Percentiles rank a stretch among this genome's conserved stretches.
Evolutionary conservation across 2,797 vertebrate genomes (phyloP).

Genomic region (Etheostoma perlongum): DNA sequence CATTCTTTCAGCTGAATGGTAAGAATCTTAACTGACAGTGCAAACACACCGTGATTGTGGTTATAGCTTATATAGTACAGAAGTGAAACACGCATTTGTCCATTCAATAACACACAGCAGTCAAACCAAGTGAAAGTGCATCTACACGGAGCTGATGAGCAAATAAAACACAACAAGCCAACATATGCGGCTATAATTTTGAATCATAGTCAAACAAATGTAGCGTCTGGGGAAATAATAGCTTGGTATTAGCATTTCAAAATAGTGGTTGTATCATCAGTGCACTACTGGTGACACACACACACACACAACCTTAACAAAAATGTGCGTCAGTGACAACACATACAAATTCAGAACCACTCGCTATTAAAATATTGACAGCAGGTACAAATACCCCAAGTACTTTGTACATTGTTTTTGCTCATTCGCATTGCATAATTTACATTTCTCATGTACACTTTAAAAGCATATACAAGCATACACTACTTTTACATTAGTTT

Average conservation of each 20-base stretch:
- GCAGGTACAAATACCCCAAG: background rate
- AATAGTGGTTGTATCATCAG: background rate
- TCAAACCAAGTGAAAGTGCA: slow-evolving; percentile 17
- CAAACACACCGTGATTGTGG: slow-evolving; percentile 4
- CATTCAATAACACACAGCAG: slow-evolving; percentile 17
- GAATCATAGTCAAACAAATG: slow-evolving; percentile 1
- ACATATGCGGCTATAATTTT: background rate
- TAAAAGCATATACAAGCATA: slow-evolving; percentile 12
- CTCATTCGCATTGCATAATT: slow-evolving; percentile 22
- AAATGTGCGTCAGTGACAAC: slow-evolving; percentile 6
- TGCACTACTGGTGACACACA: slow-evolving; percentile 20
- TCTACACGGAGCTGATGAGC: slow-evolving; percentile 11
- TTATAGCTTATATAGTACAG: slow-evolving; percentile 18
- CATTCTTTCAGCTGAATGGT: slow-evolving; percentile 4
- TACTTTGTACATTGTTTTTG: background rate
- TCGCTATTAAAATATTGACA: background rate
- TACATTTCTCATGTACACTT: slow-evolving; percentile 10
- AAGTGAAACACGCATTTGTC: background rate
- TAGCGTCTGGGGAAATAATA: background rate
- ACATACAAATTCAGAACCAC: background rate
- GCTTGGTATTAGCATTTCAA: background rate
- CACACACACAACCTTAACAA: background rate
- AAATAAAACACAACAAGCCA: background rate
- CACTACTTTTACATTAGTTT: background rate
- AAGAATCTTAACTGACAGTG: slow-evolving; percentile 2